Base-by-base conservation (phyloP, 2,797 vertebrate species). In the Ctenosaura bakeri region DNA sequence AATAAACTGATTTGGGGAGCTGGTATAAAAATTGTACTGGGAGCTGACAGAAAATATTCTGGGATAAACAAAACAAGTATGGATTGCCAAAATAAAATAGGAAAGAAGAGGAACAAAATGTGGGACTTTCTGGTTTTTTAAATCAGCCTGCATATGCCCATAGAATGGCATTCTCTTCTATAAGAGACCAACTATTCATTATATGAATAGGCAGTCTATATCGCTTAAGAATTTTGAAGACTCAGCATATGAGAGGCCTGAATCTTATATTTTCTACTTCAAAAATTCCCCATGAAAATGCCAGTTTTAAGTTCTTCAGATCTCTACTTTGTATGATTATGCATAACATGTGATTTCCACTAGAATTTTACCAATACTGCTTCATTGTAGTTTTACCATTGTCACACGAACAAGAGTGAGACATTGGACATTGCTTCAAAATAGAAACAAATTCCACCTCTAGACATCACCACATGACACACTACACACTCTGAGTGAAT, bases 221-320 rank as follows among this genome's bases (percentile, higher is more conserved):
- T 32, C n/a, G 81, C 52, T 50, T 56, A 69, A 73, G n/a, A 71
- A 81, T 22, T 81, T 69, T 88, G 78, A 71, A 82, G 50, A 18
- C 12, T 59, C 35, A 62, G 1, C 18, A 69, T 4, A 42, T 79
- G 35, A 74, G 38, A 32, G 3, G 14, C 54, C 38, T 78, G 38
- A 13, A 20, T 54, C 29, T 38, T 83, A 20, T 24, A 69, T 87
- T 78, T 66, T 18, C 20, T 26, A 29, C 52, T n/a, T 76, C 26
- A 35, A 86, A 76, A 32, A 12, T 56, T 56, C 62, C 35, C 35
- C 83, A 35, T 8, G 18, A 38, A 87, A 83, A 24, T n/a, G 14
- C 42, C 42, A 35, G 13, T 50, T 7, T 29, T 80, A 20, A 56
- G 54, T 18, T 24, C n/a, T 59, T 50, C n/a, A 77, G 35, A 59